Evolutionary conservation across 2,113 vertebrate species (phyloP).

Genomic region (Crotalus helleri): DNA sequence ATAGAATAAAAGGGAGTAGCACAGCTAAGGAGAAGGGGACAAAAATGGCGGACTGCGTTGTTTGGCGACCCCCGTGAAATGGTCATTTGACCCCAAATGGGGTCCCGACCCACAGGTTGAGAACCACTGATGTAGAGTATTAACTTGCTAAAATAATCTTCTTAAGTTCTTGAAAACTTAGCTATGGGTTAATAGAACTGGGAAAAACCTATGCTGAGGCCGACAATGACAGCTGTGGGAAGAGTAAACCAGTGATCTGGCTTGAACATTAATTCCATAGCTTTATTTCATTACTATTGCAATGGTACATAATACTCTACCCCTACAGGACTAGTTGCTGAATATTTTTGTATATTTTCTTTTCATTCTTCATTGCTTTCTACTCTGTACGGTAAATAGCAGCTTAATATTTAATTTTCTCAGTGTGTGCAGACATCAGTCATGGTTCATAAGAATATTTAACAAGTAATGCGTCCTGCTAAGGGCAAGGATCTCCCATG

Average conservation of each 20-base stretch:
- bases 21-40: too few relatives aligned
- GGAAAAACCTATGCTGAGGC: neutral
- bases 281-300: neutral
- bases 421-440: neutral
- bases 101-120: too few relatives aligned
- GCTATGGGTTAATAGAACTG: neutral
- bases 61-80: too few relatives aligned
- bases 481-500: too few relatives aligned
- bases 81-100: too few relatives aligned
- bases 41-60: too few relatives aligned
- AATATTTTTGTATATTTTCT: neutral
- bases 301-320: neutral
- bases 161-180: neutral
- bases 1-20: too few relatives aligned
- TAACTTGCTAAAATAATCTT: neutral
- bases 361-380: neutral
- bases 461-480: neutral
- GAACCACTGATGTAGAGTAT: neutral
- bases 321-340: neutral
- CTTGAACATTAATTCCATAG: neutral
- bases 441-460: neutral
- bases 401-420: neutral
- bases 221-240: neutral
- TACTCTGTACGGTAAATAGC: neutral
- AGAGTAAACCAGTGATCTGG: neutral